A percentile compares a stretch with the other conserved stretches of the same genome.
phyloP scores from a whole-genome alignment of 2,113 vertebrate genomes.

The Thunnus thynnus region DNA sequence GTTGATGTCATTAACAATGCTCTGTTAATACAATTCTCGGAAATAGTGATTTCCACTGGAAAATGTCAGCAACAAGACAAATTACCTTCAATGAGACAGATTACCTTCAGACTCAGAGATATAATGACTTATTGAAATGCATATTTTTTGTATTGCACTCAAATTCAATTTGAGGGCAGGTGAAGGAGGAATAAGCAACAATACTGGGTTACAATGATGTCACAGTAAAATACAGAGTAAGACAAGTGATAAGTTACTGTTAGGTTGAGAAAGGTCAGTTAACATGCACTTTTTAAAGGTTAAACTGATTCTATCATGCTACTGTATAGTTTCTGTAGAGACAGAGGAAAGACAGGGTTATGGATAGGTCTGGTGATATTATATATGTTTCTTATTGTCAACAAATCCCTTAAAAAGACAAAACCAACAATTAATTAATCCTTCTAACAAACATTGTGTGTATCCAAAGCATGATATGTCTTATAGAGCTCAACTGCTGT shows the following conservation, averaged over 20 bases:
- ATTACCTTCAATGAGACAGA: neutral
- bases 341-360: too few species aligned
- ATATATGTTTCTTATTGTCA: too few species aligned
- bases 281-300: neutral
- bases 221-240: neutral
- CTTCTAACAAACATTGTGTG: too few species aligned
- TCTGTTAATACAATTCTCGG: neutral
- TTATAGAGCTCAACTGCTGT: too few species aligned
- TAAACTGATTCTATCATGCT: too few species aligned
- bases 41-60: neutral
- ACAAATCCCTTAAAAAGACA: too few species aligned
- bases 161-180: conserved; percentile 16
- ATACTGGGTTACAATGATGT: neutral
- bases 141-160: neutral
- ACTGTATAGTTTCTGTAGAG: too few species aligned
- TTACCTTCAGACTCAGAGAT: neutral
- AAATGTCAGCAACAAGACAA: neutral
- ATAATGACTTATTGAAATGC: neutral
- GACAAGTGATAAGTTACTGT: neutral
- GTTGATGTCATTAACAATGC: neutral
- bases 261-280: neutral
- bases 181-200: neutral
- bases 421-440: too few species aligned
- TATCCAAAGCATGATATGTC: too few species aligned
- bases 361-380: too few species aligned